Evolutionary conservation across 1,140 invertebrate species (phyloP), one percentile per base, ranked within the genome.

Genomic region (Zophobas atratus): DNA sequence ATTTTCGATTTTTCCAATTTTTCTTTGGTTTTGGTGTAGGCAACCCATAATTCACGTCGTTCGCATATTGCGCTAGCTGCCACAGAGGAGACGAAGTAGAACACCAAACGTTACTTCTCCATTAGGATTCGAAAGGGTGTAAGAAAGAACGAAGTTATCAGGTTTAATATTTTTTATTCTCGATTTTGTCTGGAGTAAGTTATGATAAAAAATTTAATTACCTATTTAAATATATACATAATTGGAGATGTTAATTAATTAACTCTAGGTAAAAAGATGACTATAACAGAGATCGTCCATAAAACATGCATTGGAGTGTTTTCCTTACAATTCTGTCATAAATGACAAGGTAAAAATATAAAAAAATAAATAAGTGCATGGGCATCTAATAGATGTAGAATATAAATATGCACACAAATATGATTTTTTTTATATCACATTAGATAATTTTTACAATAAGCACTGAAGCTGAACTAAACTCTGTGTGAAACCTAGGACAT

Each of bases 241-340:
- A 43, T 67, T 46, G 60, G 60, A 67, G 60, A 46, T 67, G 33
- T 43, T 41, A 51, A 56, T 56, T 56, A n/a, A n/a, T n/a, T n/a
- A n/a, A n/a, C n/a, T 20, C 60, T 67, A 67, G 60, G 60, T 67
- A 67, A 67, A 60, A 67, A 67, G 60, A 67, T 67, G 60, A 67
- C 60, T 67, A 67, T 67, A 67, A 67, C 60, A 67, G 60, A 67
- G 60, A 67, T 67, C 60, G 60, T 67, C 60, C 60, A 67, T 39
- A 77, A 71, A 56, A 79, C 79, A 80, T 79, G 70, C 77, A 80
- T 80, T 80, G 79, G 79, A 80, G 79, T 80, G 79, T 80, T 80
- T 78, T 76, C 79, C 79, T 80, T 80, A 80, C 79, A 76, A 77
- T 74, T 78, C 75, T 78, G 77, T 60, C 79, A 80, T 70, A 74